Conservation (phyloP, 1,140 invertebrate species). For the Danaus plexippus region DNA sequence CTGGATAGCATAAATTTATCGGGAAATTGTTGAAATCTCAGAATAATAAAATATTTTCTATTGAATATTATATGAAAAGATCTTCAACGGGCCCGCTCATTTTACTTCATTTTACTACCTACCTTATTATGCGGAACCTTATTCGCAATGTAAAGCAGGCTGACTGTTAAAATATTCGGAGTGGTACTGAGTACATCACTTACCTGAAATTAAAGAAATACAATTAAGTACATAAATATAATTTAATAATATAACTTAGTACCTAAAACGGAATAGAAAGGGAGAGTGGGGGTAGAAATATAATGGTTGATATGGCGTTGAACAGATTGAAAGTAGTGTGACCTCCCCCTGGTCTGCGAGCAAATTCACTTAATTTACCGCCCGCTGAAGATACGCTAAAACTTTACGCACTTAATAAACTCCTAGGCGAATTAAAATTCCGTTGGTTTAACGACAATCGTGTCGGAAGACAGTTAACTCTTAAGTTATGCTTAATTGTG, state of each 20-base stretch:
- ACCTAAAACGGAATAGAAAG: neutral
- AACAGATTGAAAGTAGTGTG: slow-evolving; percentile 36
- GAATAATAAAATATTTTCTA: slow-evolving; percentile 68
- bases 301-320: slow-evolving; percentile 32
- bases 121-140: slow-evolving; percentile 50
- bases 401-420: slow-evolving; percentile 69
- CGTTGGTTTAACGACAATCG: slow-evolving; percentile 58
- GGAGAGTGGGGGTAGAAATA: neutral
- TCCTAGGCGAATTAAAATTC: slow-evolving; percentile 66
- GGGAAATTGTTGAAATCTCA: slow-evolving; percentile 64
- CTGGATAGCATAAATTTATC: slow-evolving; percentile 60
- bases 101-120: slow-evolving; percentile 54
- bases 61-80: slow-evolving; percentile 66
- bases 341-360: slow-evolving; percentile 35
- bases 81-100: slow-evolving; percentile 59
- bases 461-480: slow-evolving; percentile 56
- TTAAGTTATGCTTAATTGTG: slow-evolving; percentile 15
- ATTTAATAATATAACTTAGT: slow-evolving; percentile 9
- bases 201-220: slow-evolving; percentile 29
- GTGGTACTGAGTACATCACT: slow-evolving; percentile 18
- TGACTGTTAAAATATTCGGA: slow-evolving; percentile 7
- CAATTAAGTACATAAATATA: slow-evolving; percentile 8
- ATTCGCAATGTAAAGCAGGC: slow-evolving; percentile 26
- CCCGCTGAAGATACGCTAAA: slow-evolving; percentile 46
- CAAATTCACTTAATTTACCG: slow-evolving; percentile 64